Conservation (phyloP, 2,888 invertebrate genomes). For the Drosophila conformis region DNA sequence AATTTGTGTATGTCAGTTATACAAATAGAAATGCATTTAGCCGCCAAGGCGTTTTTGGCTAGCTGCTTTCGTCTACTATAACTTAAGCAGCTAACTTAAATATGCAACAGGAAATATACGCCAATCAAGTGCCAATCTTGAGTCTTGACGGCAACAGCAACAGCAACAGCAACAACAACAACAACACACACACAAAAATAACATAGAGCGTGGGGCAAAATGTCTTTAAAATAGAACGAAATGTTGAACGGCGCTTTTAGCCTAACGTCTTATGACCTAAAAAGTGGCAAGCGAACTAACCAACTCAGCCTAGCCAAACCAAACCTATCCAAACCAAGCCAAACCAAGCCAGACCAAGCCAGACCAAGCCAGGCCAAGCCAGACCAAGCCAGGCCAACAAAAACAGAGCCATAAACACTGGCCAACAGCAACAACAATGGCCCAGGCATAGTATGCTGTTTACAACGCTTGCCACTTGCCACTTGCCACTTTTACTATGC, state of each 20-base stretch:
- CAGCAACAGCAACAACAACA: conserved; percentile 25
- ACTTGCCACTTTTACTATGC: conserved; percentile 70
- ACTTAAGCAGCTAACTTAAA: conserved; percentile 73
- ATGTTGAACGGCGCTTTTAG: conserved; percentile 69
- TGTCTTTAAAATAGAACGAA: conserved; percentile 79
- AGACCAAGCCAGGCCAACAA: conserved; percentile 30
- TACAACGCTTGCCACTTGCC: conserved; percentile 49
- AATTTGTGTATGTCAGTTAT: conserved; percentile 57
- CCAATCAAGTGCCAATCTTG: conserved; percentile 84
- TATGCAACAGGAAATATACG: conserved; percentile 84
- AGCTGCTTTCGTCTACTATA: conserved; percentile 35
- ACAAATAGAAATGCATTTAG: conserved; percentile 78
- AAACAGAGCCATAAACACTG: conserved; percentile 45
- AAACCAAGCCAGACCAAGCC: conserved; percentile 1
- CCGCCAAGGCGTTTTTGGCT: conserved; percentile 48
- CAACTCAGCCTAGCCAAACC: conserved; percentile 45
- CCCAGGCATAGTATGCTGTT: conserved; percentile 19
- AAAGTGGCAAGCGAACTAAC: conserved; percentile 67
- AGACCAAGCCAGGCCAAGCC: conserved; percentile 24
- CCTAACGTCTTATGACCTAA: conserved; percentile 79
- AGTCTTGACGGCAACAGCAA: conserved; percentile 70
- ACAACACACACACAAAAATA: conserved; percentile 10
- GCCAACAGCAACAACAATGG: conserved; percentile 32
- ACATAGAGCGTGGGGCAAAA: conserved; percentile 37
- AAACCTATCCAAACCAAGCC: conserved; percentile 32